phyloP scores from a whole-genome alignment of 2,888 invertebrate genomes.

The Epiperipatus broadwayi region DNA sequence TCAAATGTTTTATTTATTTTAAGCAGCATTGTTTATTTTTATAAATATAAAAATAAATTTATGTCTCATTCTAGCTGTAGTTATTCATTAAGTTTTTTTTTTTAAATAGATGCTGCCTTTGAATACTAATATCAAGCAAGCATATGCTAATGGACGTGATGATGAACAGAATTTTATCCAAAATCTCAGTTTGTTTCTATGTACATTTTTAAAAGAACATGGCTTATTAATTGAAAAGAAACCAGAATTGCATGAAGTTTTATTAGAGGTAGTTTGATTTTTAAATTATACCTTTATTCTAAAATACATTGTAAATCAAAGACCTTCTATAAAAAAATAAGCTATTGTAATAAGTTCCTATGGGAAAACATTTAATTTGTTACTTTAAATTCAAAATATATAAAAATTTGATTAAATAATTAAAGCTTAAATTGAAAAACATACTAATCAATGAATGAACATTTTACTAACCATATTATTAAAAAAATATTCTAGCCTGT shows the following conservation, averaged over 20 bases:
- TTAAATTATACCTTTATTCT: not conserved
- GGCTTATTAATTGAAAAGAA: constrained; percentile 67
- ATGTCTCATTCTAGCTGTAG: too few species aligned
- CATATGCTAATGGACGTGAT: constrained; percentile 79
- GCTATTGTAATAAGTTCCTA: too few species aligned
- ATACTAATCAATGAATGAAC: too few species aligned
- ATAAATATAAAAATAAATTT: not conserved
- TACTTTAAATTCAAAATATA: too few species aligned
- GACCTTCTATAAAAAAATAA: not conserved
- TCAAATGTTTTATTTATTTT: not conserved
- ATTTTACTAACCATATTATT: too few species aligned
- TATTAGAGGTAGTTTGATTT: constrained; percentile 39
- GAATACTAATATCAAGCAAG: constrained; percentile 74
- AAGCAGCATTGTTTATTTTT: not conserved
- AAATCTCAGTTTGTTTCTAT: constrained; percentile 88
- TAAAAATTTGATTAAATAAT: too few species aligned
- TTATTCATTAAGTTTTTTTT: constrained; percentile 11
- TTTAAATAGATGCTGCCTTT: constrained; percentile 55
- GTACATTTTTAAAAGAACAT: constrained; percentile 89
- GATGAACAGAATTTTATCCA: constrained; percentile 98
- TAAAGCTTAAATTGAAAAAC: too few species aligned
- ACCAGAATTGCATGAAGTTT: constrained; percentile 44
- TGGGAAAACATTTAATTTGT: too few species aligned
- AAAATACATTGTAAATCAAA: too few species aligned
- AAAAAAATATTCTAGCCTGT: too few species aligned